Conservation (phyloP, 1,140 invertebrate species). For the Lepidurus apus region DNA sequence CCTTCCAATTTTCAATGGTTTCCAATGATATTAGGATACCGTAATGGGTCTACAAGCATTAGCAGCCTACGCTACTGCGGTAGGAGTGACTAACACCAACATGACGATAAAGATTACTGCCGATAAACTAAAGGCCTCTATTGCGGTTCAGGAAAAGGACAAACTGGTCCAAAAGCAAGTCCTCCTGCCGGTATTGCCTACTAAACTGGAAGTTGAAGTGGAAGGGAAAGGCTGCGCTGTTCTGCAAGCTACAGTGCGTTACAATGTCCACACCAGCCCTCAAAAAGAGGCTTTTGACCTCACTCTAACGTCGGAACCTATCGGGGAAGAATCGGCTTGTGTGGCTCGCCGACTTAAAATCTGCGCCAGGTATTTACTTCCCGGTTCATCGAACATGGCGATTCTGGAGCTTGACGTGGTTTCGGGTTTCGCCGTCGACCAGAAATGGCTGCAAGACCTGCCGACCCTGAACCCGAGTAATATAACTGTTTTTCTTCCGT, state of each 20-base stretch:
- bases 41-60: constrained; percentile 46
- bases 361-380: constrained; percentile 46
- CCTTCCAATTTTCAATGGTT: not conserved
- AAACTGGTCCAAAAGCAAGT: constrained; percentile 46
- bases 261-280: constrained; percentile 47
- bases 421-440: constrained; percentile 56
- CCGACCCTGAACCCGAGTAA: not conserved
- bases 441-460: constrained; percentile 45
- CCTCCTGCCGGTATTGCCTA: constrained; percentile 47
- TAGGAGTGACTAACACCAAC: constrained; percentile 43
- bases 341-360: constrained; percentile 44
- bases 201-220: constrained; percentile 47
- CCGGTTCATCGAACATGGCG: constrained; percentile 56
- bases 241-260: constrained; percentile 50
- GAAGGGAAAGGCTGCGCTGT: constrained; percentile 55
- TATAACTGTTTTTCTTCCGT: not conserved
- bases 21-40: not conserved
- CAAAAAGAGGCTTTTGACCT: constrained; percentile 48
- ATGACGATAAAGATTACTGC: constrained; percentile 45
- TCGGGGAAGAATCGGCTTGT: constrained; percentile 38
- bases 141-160: constrained; percentile 47
- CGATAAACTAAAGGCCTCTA: constrained; percentile 40
- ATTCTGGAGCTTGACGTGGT: constrained; percentile 58
- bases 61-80: constrained; percentile 51
- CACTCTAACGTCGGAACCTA: constrained; percentile 30